These are phyloP conservation scores for Noctua janthe DNA, from an alignment of 2,888 invertebrate genomes.

Conservation along the genomic window DNA sequence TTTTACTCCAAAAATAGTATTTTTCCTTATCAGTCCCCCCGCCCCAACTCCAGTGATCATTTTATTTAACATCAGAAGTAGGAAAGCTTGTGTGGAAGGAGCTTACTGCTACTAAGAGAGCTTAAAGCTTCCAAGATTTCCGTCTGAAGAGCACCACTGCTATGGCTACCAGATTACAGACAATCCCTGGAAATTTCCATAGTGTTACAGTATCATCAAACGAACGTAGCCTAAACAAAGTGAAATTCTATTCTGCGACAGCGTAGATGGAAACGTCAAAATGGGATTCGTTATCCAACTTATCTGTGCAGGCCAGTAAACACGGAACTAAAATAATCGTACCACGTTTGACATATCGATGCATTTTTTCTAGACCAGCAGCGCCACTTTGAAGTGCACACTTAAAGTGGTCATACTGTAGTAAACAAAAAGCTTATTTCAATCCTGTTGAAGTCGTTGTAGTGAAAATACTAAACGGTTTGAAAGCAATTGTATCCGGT, in stretches of 20 bases:
- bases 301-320: too few relatives aligned
- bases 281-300: background rate
- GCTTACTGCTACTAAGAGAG: background rate
- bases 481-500: too few relatives aligned
- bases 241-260: background rate
- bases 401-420: too few relatives aligned
- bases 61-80: background rate
- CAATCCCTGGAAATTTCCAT: background rate
- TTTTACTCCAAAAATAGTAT: background rate
- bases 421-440: too few relatives aligned
- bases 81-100: background rate
- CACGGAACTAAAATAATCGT: too few relatives aligned
- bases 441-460: too few relatives aligned
- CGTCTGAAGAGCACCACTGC: background rate
- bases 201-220: background rate
- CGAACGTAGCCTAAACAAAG: background rate
- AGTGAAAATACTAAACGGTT: too few relatives aligned
- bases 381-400: too few relatives aligned
- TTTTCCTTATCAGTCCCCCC: background rate
- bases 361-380: too few relatives aligned
- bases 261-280: background rate
- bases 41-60: background rate
- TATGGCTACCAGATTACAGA: background rate
- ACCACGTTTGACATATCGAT: too few relatives aligned
- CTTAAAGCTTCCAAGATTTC: background rate